Base-by-base conservation (phyloP, 1,140 invertebrate genomes). In the Drosophila kepulauana region DNA sequence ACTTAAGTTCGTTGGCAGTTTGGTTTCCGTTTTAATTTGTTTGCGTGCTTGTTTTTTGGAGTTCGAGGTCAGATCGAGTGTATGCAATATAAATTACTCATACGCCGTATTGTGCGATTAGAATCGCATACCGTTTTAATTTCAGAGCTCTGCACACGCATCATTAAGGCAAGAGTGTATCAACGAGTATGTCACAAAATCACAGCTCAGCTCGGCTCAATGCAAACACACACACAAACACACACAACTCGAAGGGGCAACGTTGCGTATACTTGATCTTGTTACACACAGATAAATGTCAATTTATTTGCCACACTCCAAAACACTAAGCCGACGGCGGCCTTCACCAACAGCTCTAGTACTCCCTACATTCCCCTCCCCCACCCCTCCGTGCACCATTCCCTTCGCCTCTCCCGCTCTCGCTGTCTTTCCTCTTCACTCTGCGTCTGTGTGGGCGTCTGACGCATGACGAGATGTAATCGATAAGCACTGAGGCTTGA, bases 301-400 rank as follows among this genome's bases (percentile, higher is more conserved):
- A 88, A 88, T 88, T 88, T 85, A 85, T 88, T 88, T 88, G 78
- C 85, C 85, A 88, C 84, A 88, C 84, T 88, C 85, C 73, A 89
- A 56, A 84, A 75, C 84, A 81, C 84, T 84, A 88, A 88, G 84
- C 84, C 85, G 73, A 70, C 52, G 68, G 35, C 35, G 69, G 75
- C 63, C 67, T 75, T 76, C 71, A 69, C 43, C 66, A 51, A 45
- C 35, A 49, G 58, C 54, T 63, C 5, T 15, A 38, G 38, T 49
- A 2, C 15, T 33, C 11, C 52, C 35, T 38, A 3, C 8, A 7
- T 38, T 35, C 1, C 13, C 25, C 43, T 35, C 28, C 0, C 51
- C 3, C 35, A 25, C 20, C 20, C 3, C 20, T 25, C 0, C 20
- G 0, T 25, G 3, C 5, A 8, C 13, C 52, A 16, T 6, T 5